Conservation (phyloP, 1,140 invertebrate genomes). For the Conopomorpha cramerella region DNA sequence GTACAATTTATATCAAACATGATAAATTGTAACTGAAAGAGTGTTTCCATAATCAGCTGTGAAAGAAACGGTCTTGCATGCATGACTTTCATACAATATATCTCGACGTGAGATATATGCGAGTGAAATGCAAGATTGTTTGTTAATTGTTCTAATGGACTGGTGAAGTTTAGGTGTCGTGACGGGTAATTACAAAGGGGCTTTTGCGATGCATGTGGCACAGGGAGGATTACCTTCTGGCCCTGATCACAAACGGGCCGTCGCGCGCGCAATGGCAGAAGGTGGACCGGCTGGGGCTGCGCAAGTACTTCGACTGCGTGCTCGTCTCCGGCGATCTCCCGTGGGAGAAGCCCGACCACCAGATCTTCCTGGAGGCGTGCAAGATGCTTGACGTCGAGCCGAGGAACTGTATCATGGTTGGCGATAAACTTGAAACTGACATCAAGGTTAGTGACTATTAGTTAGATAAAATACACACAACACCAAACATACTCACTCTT, state of each 20-base stretch:
- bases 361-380: slow-evolving; percentile 80
- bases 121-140: too few relatives aligned
- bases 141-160: too few relatives aligned
- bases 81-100: too few relatives aligned
- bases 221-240: slow-evolving; percentile 72
- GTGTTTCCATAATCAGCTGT: too few relatives aligned
- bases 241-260: slow-evolving; percentile 82
- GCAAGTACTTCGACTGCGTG: slow-evolving; percentile 77
- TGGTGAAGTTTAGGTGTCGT: too few relatives aligned
- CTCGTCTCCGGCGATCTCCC: slow-evolving; percentile 81
- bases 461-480: too few relatives aligned
- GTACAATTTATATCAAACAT: slow-evolving; percentile 24
- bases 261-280: slow-evolving; percentile 88
- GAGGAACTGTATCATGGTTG: slow-evolving; percentile 80
- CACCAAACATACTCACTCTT: too few relatives aligned
- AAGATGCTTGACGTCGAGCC: slow-evolving; percentile 72
- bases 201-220: slow-evolving; percentile 45
- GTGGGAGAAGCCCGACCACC: slow-evolving; percentile 80
- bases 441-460: slow-evolving; percentile 66
- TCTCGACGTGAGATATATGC: too few relatives aligned
- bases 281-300: slow-evolving; percentile 68
- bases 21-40: slow-evolving; percentile 38
- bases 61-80: too few relatives aligned
- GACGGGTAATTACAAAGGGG: too few relatives aligned
- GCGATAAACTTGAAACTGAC: slow-evolving; percentile 84